Percentiles rank a stretch among this genome's conserved stretches.
These are phyloP conservation scores for Heliornis fulica DNA, from an alignment of 2,113 vertebrate genomes.

Conservation along the genomic window DNA sequence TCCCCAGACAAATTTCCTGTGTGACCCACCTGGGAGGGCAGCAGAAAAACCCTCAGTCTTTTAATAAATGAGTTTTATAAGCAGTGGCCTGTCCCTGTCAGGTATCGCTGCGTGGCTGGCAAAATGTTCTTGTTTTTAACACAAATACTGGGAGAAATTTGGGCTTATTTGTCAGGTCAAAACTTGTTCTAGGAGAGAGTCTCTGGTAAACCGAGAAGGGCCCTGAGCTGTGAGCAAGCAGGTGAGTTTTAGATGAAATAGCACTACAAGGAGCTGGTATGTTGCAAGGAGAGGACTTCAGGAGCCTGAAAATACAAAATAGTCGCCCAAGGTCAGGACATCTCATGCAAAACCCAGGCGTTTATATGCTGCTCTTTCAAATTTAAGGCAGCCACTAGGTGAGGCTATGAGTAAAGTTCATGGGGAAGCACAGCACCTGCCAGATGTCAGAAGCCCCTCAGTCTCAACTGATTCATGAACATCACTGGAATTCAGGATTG, in stretches of 20 bases:
- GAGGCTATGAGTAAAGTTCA: neutral
- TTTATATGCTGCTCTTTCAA: neutral
- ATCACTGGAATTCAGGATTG: too few species aligned
- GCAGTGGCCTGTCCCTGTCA: neutral
- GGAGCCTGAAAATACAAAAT: fast-evolving
- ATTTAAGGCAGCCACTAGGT: neutral
- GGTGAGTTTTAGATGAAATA: neutral
- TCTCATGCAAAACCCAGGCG: fast-evolving
- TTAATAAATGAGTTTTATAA: neutral
- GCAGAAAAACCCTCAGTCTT: neutral
- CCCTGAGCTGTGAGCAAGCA: neutral
- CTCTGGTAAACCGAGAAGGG: neutral
- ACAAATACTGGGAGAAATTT: neutral
- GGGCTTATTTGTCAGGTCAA: neutral
- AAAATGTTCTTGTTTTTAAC: neutral
- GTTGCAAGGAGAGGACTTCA: neutral
- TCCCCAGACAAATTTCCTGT: neutral
- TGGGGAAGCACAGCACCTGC: fast-evolving
- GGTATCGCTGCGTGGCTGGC: too few species aligned
- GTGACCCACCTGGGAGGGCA: fast-evolving
- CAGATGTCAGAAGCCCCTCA: neutral
- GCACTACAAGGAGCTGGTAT: neutral
- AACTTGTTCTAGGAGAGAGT: neutral
- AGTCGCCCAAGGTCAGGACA: too few species aligned
- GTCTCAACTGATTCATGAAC: neutral